Conservation (phyloP, 2,888 invertebrate genomes). For the Mythimna loreyi region DNA sequence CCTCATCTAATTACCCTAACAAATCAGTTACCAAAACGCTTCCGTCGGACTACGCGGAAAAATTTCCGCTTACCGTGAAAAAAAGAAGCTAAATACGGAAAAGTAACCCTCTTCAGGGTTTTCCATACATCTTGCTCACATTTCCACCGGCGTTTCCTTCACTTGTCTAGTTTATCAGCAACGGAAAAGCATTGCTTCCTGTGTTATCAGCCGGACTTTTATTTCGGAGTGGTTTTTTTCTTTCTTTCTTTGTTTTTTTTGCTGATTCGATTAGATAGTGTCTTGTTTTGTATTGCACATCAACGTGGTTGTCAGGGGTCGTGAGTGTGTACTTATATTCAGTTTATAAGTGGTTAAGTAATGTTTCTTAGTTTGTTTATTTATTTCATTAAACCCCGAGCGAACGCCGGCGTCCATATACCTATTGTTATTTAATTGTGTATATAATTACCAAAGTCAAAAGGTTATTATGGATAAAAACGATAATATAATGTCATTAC, state of each 20-base stretch:
- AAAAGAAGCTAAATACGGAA: slow-evolving; percentile 63
- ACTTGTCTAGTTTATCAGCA: slow-evolving; percentile 86
- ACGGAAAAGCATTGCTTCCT: slow-evolving; percentile 87
- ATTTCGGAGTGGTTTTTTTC: slow-evolving; percentile 65
- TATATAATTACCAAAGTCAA: too few species aligned
- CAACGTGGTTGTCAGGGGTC: slow-evolving; percentile 47
- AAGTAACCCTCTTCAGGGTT: slow-evolving; percentile 73
- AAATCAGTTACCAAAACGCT: slow-evolving; percentile 77
- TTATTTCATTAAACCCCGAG: too few species aligned
- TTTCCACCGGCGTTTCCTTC: slow-evolving; percentile 81
- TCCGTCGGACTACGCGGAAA: slow-evolving; percentile 71
- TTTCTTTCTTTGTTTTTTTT: slow-evolving; percentile 69
- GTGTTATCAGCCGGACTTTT: slow-evolving; percentile 79
- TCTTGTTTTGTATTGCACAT: slow-evolving; percentile 70
- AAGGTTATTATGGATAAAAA: too few species aligned
- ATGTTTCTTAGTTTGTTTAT: neutral
- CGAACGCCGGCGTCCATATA: too few species aligned
- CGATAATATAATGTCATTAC: too few species aligned
- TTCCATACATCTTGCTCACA: slow-evolving; percentile 82
- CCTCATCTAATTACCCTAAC: slow-evolving; percentile 75
- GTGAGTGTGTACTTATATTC: slow-evolving; percentile 22
- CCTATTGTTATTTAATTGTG: too few species aligned
- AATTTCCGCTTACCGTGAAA: slow-evolving; percentile 68
- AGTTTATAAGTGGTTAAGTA: neutral
- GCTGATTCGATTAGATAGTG: slow-evolving; percentile 71